Evolutionary conservation across 2,797 vertebrate genomes (phyloP).

Genomic region (Ptychobarbus kaznakovi): DNA sequence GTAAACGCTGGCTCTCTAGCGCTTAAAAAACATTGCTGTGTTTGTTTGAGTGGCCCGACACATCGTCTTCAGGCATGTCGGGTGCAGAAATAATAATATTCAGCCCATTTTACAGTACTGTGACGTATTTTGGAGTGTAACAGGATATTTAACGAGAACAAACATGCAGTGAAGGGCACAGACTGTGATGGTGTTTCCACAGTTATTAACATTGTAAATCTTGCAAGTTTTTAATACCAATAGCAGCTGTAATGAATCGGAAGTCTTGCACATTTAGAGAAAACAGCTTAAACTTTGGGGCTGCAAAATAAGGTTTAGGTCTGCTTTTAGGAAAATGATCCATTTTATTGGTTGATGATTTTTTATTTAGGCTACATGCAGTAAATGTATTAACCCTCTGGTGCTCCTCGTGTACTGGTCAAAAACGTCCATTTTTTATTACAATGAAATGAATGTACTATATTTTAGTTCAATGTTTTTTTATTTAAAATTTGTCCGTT

Average conservation of each 20-base stretch:
- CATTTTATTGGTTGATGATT: not conserved
- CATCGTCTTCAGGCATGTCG: constrained; percentile 2
- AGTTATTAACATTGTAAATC: not conserved
- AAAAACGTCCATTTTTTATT: not conserved
- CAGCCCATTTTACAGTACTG: not conserved
- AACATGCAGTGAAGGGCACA: not conserved
- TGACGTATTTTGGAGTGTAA: not conserved
- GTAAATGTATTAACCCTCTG: not conserved
- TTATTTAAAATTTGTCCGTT: not conserved
- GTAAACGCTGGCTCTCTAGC: constrained; percentile 12
- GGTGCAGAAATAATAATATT: constrained; percentile 1
- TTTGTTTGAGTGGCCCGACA: constrained; percentile 13
- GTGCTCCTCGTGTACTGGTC: not conserved
- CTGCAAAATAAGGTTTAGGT: not conserved
- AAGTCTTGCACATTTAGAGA: not conserved
- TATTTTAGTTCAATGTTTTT: not conserved
- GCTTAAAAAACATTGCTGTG: constrained; percentile 22
- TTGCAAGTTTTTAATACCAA: not conserved
- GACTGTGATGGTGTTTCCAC: not conserved
- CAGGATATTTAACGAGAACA: not conserved
- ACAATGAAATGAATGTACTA: not conserved
- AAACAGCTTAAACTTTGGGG: not conserved
- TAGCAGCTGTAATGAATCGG: not conserved
- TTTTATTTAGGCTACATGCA: not conserved
- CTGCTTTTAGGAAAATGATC: not conserved